A percentile compares a stretch with the other conserved stretches of the same genome.
Evolutionary conservation across 2,888 invertebrate genomes (phyloP).

Genomic region (Lithophane leautieri): DNA sequence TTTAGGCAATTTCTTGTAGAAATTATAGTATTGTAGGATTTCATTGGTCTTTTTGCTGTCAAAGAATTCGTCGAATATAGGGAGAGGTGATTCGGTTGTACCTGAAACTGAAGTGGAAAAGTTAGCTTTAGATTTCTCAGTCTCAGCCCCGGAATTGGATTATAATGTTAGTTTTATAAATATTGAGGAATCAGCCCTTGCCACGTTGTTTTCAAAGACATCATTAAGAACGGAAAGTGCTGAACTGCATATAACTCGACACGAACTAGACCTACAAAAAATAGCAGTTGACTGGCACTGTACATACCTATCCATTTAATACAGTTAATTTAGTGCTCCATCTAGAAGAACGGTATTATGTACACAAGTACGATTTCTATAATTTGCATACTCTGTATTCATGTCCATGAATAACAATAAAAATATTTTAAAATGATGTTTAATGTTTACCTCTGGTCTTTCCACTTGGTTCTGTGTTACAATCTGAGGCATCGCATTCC

Average conservation of each 20-base stretch:
- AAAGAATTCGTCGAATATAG: constrained; percentile 18
- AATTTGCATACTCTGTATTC: background rate
- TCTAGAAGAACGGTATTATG: background rate
- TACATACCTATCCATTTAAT: too few species aligned
- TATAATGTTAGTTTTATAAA: background rate
- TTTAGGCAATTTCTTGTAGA: constrained; percentile 32
- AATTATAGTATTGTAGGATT: constrained; percentile 10
- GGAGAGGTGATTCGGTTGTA: background rate
- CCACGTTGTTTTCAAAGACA: background rate
- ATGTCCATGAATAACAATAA: background rate
- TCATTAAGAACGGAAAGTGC: background rate
- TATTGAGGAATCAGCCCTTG: background rate
- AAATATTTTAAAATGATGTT: background rate
- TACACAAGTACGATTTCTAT: background rate
- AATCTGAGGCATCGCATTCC: constrained; percentile 38
- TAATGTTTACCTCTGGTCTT: background rate
- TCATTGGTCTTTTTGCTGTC: constrained; percentile 2
- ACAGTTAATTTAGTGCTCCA: too few species aligned
- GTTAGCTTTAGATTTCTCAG: background rate
- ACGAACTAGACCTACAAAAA: background rate
- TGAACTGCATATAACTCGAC: background rate
- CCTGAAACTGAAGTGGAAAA: constrained; percentile 11
- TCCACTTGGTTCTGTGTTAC: constrained; percentile 6
- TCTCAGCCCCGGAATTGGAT: background rate
- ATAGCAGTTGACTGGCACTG: background rate